A percentile compares a stretch with the other conserved stretches of the same genome.
These are phyloP conservation scores for Ormia ochracea DNA, from an alignment of 2,888 invertebrate genomes.

Conservation along the genomic window DNA sequence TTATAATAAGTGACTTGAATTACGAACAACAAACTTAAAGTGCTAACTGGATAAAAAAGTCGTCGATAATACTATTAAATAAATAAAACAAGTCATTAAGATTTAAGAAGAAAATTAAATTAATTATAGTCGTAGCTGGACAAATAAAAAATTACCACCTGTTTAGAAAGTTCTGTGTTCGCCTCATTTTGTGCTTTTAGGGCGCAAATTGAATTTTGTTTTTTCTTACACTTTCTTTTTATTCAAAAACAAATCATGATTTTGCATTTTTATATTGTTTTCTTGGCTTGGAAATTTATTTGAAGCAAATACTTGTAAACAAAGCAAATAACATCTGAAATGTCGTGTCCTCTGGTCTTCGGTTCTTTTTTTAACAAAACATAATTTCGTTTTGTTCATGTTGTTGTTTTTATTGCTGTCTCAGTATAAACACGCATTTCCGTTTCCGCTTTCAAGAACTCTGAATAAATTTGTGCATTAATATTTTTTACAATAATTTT, in stretches of 20 bases:
- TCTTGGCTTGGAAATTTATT: constrained; percentile 59
- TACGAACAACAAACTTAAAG: not conserved
- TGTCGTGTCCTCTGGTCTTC: not conserved
- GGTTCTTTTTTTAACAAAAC: constrained; percentile 12
- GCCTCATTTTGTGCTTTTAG: not conserved
- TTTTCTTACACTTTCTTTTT: constrained; percentile 14
- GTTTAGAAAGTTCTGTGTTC: no score
- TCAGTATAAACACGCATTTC: constrained; percentile 67
- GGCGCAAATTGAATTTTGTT: not conserved
- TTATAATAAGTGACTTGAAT: constrained; percentile 9
- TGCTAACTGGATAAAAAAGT: constrained; percentile 8
- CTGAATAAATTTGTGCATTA: not conserved
- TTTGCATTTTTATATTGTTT: not conserved
- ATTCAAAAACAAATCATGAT: not conserved
- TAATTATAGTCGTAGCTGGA: not conserved
- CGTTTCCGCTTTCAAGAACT: constrained; percentile 63
- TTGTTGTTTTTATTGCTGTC: constrained; percentile 63
- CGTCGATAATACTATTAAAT: not conserved
- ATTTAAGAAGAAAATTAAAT: not conserved
- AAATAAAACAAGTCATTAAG: constrained; percentile 10
- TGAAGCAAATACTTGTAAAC: not conserved
- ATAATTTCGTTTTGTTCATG: constrained; percentile 24
- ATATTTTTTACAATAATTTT: not conserved
- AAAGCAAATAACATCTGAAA: not conserved
- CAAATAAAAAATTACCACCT: constrained; percentile 5